Evolutionary conservation across 2,113 vertebrate genomes (phyloP), one percentile per base, ranked within the genome.

Genomic region (Varanus salvator): DNA sequence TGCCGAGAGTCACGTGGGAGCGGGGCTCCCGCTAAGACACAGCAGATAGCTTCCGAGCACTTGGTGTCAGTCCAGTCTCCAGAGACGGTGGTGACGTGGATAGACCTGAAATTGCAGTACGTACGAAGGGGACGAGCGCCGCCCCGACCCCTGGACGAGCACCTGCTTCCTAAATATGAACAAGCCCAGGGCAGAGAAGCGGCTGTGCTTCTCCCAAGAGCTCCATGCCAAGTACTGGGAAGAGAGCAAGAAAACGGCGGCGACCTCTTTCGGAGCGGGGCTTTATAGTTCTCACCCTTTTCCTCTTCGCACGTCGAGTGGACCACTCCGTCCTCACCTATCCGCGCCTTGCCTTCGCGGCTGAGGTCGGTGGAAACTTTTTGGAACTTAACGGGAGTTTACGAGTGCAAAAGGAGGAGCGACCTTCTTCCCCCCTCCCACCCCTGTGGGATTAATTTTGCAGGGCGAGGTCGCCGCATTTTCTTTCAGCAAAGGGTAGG

Each of bases 181-280:
- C 1, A 34, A 66, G 86, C 52, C 31, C 23, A 74, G 44, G 64
- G 69, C 84, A 85, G 57, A 84, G 77, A 85, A 92, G 90, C 81
- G 75, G 86, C 83, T 38, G 81, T 14, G 83, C 52, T 83, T 2
- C 19, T 11, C 85, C 11, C n/a, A 23, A 85, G 86, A 84, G 88
- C 93, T 90, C 89, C 91, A 90, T 93, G 94, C 76, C 87, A 84
- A 90, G 86, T 88, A 34, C 78, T 76, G 90, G 85, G 50, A 21
- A 81, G 78, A n/a, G 52, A n/a, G 48, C 0, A 57, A 90, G 86
- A 78, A 83, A 89, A n/a, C 31, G 69, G 19, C 52, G 54, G 50
- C n/a, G 8, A 34, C 68, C 68, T 19, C 50, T 60, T 78, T 86
- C 84, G 89, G 89, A 89, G 82, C 48, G 68, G 29, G 21, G 52